Base-by-base conservation (phyloP, 2,797 vertebrate species). In the Rachycentron canadum region DNA sequence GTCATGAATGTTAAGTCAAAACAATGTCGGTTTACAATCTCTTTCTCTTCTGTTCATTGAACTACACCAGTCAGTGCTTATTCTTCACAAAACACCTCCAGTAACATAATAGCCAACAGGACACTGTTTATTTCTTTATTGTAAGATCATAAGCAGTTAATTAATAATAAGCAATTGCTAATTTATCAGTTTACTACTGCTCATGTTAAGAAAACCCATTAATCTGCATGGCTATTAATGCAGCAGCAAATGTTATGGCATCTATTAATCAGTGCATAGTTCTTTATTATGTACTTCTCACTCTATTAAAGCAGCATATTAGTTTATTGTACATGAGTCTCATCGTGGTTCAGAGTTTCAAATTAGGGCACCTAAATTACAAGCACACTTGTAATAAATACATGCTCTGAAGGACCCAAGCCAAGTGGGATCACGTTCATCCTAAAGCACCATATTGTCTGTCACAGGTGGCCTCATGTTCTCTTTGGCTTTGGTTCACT, bases 391-490 rank as follows among this genome's bases (percentile, higher is more conserved):
- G 73, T 76, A 78, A 79, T 80, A 68, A 79, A 83, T 76, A 74
- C 78, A 75, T 56, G 50, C 28, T 32, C 23, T 21, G 40, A 75
- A 61, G 67, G 70, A 69, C 36, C 34, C 25, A 17, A 50, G 72
- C 59, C 41, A 65, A 55, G 50, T 57, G 1, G 9, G 73, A 85
- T 91, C 84, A 81, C 41, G 86, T 90, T 93, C 56, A 82, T 88
- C 74, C 82, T 90, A 72, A 79, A 87, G 85, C 85, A 82, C 71
- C 84, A 76, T 81, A 78, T 86, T 81, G 43, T 85, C 79, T 88
- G 79, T 89, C 86, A 77, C 64, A 67, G 75, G 76, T 50, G 65
- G 85, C 79, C 60, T 90, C 73, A 52, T 84, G 81, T 91, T 91
- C 84, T 70, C 81, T 69, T 81, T 79, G 79, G 60, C 61, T 60